Base-by-base conservation (phyloP, 2,888 invertebrate species). In the Synergus japonicus region DNA sequence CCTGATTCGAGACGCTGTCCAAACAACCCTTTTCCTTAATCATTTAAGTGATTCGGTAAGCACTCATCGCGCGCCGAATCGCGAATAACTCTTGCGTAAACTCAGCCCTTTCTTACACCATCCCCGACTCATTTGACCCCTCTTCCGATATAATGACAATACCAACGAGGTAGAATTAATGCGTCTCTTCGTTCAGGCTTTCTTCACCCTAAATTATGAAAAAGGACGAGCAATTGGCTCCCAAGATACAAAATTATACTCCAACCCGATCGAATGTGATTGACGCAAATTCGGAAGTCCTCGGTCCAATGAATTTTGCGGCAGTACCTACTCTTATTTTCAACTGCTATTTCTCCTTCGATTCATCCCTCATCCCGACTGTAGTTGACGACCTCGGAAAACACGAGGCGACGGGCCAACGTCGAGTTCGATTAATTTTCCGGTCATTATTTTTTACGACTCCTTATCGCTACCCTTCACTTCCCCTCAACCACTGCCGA, bases 21-120 rank as follows among this genome's bases (percentile, higher is more conserved):
- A 92, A 92, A 92, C 91, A 92, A 92, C 92, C 92, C 92, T 91
- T 92, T 91, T 89, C 89, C 91, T 91, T 92, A 91, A 92, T 92
- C 91, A 90, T 91, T 92, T 91, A 90, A 92, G 92, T 92, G 92
- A 91, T 91, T 92, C 87, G 87, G 88, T 90, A 90, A 91, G 89
- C 90, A 87, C 89, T 88, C 88, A 88, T 84, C 85, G 85, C 86
- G 86, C 88, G 87, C 86, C 86, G 85, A 88, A 88, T 88, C 88
- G 85, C 85, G 81, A 86, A 83, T 87, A 89, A 90, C 88, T 90
- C 88, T 87, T 88, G 85, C 86, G 88, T 87, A 87, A 89, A 88
- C 87, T 85, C 83, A 87, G 87, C 87, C 87, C 89, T 88, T 89
- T 89, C 88, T 88, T 87, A 82, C 67, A 81, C 82, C 81, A 83